A percentile compares a stretch with the other conserved stretches of the same genome.
phyloP scores from a whole-genome alignment of 2,113 vertebrate genomes.

The Dicentrarchus labrax region DNA sequence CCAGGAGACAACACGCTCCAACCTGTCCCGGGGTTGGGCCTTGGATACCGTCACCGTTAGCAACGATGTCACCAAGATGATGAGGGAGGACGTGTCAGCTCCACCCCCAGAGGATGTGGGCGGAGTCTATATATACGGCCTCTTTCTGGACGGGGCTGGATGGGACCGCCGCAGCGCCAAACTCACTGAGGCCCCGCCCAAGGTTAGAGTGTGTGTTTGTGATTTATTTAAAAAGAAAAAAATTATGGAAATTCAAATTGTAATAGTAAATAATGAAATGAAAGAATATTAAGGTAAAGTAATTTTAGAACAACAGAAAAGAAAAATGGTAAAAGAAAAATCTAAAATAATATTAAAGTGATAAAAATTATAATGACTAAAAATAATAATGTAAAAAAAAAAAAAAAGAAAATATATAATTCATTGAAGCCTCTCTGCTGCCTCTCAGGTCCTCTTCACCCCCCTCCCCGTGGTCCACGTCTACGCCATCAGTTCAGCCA shows the following conservation, averaged over 20 bases:
- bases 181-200: slow-evolving; percentile 83
- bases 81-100: slow-evolving; percentile 86
- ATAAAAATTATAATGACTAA: background rate
- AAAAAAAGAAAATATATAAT: too few relatives aligned
- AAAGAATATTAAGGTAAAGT: too few relatives aligned
- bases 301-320: too few relatives aligned
- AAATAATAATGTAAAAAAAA: background rate
- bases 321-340: too few relatives aligned
- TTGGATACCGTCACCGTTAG: slow-evolving; percentile 86
- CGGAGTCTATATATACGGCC: slow-evolving; percentile 88
- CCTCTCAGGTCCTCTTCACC: slow-evolving; percentile 87
- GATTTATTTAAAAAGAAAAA: background rate
- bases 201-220: slow-evolving; percentile 71
- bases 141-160: slow-evolving; percentile 88
- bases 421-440: background rate
- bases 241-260: background rate
- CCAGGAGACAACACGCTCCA: slow-evolving; percentile 87
- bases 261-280: background rate
- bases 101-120: slow-evolving; percentile 86
- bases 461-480: slow-evolving; percentile 89
- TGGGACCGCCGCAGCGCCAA: slow-evolving; percentile 86
- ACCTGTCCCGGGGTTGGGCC: slow-evolving; percentile 87
- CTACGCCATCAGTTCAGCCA: slow-evolving; percentile 83
- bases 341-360: too few relatives aligned
- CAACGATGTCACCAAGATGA: slow-evolving; percentile 89